Base-by-base conservation (phyloP, 2,888 invertebrate genomes). In the Caenorhabditis macrosperma region DNA sequence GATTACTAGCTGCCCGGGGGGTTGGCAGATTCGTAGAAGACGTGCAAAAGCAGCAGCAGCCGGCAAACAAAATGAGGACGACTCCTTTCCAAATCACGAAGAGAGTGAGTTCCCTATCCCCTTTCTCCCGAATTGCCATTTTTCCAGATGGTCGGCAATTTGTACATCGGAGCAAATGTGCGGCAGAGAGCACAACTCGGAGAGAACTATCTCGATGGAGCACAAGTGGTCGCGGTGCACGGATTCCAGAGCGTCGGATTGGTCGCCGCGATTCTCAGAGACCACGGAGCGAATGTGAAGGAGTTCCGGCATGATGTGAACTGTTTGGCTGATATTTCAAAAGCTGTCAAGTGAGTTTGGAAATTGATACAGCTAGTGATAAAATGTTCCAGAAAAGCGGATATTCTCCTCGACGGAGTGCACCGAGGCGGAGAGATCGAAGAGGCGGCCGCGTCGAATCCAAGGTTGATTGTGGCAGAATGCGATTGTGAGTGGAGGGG, bases 151-250 rank as follows among this genome's bases (percentile, higher is more conserved):
- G 63, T 78, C 24, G 78, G 78, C 1, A 78, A 78, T 20, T 15
- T 78, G 9, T 78, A 74, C 59, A 67, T 78, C 26, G 78, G 78
- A n/a, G 44, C 72, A 7, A 78, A 78, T 59, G 78, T 78, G 1
- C 57, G 48, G 28, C 78, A 78, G 30, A 35, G 78, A 38, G 63
- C 60, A 0, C 78, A 78, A 48, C 48, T 78, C 0, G 78, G 78
- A 1, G 78, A 78, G 52, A 72, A 78, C 26, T 78, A 54, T 61
- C 22, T 78, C 35, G 78, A 54, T 9, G 77, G 77, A 26, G 60
- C 71, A 0, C 35, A 64, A 26, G 77, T 78, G 15, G 68, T 74
- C 7, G 72, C 72, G 1, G 61, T 72, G 10, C 60, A 67, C 26
- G 78, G 63, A n/a, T 26, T 17, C 3, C 67, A 67, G 44, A 50